Conservation (phyloP, 2,113 vertebrate species). For the Phyllostomus hastatus region DNA sequence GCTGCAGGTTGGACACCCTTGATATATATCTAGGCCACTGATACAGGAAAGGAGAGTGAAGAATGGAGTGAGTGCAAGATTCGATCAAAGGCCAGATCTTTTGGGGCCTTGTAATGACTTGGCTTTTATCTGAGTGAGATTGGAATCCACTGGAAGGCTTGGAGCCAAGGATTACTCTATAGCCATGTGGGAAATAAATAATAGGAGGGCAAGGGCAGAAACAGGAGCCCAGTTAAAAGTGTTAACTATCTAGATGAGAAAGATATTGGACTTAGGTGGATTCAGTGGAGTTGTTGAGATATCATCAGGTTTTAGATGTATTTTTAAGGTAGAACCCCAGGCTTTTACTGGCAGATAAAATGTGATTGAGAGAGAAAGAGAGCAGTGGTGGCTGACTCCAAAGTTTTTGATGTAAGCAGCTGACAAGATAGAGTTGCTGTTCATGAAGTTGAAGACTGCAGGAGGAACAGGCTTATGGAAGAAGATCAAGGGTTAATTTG, state of each 20-base stretch:
- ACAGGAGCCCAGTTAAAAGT: not conserved
- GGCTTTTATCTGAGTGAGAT: not conserved
- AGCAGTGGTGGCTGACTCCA: not conserved
- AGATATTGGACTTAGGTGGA: not conserved
- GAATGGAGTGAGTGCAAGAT: not conserved
- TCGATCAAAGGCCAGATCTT: not conserved
- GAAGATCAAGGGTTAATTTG: not conserved
- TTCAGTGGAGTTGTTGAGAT: not conserved
- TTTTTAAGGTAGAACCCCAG: not conserved
- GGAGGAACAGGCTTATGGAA: not conserved
- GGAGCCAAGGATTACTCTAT: not conserved
- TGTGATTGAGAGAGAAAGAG: not conserved
- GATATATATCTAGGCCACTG: not conserved
- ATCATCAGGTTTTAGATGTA: not conserved
- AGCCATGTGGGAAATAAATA: slow-evolving; percentile 2
- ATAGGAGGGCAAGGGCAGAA: not conserved
- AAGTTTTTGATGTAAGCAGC: not conserved
- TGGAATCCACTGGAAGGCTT: slow-evolving; percentile 18
- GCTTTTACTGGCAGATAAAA: not conserved
- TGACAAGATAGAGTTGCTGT: not conserved
- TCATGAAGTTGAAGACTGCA: not conserved
- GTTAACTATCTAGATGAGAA: not conserved
- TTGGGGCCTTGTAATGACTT: not conserved
- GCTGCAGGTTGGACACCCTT: not conserved
- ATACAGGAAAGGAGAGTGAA: not conserved